Percentiles rank a stretch among this genome's conserved stretches.
Evolutionary conservation across 2,113 vertebrate species (phyloP).

Genomic region (Epinephelus cyanopodus): DNA sequence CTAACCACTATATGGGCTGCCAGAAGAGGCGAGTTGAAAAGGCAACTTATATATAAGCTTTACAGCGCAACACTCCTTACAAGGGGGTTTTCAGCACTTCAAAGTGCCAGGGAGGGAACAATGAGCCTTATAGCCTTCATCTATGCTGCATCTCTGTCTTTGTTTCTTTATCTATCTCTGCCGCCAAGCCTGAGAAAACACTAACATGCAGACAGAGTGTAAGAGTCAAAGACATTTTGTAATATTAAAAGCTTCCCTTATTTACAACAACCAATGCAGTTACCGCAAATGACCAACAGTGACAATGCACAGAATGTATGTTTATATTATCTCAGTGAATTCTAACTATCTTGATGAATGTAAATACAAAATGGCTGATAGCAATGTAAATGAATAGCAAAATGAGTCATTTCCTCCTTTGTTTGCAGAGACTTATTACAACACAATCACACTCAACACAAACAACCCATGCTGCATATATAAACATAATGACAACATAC

Average conservation of each 20-base stretch:
- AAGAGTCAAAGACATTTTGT: neutral
- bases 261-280: neutral
- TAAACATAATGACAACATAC: neutral
- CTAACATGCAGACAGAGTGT: neutral
- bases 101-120: constrained; percentile 37
- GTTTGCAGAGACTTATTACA: neutral
- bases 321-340: neutral
- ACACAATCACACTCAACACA: neutral
- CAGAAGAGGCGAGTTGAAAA: constrained; percentile 58
- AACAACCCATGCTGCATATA: neutral
- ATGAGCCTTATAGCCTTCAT: constrained; percentile 23
- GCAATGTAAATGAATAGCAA: neutral
- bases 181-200: neutral
- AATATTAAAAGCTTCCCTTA: too few relatives aligned
- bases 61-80: constrained; percentile 43
- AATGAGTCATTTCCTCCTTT: neutral
- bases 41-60: constrained; percentile 51
- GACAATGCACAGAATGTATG: neutral
- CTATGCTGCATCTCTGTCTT: neutral
- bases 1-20: constrained; percentile 47
- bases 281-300: too few relatives aligned
- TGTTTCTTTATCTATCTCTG: constrained; percentile 18
- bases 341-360: neutral
- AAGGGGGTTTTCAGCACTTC: constrained; percentile 50
- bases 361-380: neutral